Evolutionary conservation across 2,888 invertebrate species (phyloP).

Genomic region (Ptychoptera albimana): DNA sequence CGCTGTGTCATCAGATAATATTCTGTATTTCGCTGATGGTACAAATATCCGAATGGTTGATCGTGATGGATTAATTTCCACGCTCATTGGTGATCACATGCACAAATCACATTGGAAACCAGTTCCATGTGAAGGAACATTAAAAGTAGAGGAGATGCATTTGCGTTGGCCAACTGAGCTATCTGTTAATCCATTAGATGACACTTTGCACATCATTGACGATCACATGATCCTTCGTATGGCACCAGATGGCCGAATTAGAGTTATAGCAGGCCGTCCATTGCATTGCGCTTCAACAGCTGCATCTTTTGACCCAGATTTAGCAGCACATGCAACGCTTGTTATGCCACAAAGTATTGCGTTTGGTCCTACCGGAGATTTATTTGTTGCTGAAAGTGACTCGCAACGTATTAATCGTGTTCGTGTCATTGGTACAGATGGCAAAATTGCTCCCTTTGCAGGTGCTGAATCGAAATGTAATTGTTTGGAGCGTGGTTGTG

Average conservation of each 20-base stretch:
- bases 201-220: slow-evolving; percentile 88
- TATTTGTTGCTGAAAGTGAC: slow-evolving; percentile 92
- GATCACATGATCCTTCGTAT: slow-evolving; percentile 89
- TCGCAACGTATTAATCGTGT: slow-evolving; percentile 87
- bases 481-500: slow-evolving; percentile 78
- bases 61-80: slow-evolving; percentile 79
- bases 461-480: slow-evolving; percentile 90
- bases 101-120: slow-evolving; percentile 89
- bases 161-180: slow-evolving; percentile 93
- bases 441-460: slow-evolving; percentile 83
- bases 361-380: slow-evolving; percentile 79
- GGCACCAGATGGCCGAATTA: slow-evolving; percentile 78
- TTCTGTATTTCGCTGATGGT: slow-evolving; percentile 89
- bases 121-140: slow-evolving; percentile 78
- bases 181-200: slow-evolving; percentile 86
- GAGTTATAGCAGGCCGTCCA: slow-evolving; percentile 86
- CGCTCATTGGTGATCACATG: slow-evolving; percentile 84
- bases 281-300: slow-evolving; percentile 79
- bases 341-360: slow-evolving; percentile 91
- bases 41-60: slow-evolving; percentile 89
- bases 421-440: slow-evolving; percentile 81
- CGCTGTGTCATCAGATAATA: slow-evolving; percentile 81
- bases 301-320: slow-evolving; percentile 63
- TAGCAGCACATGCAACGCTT: slow-evolving; percentile 80
- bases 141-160: slow-evolving; percentile 85